Evolutionary conservation across 2,113 vertebrate species (phyloP), one percentile per base, ranked within the genome.

Genomic region (Epinephelus lanceolatus): DNA sequence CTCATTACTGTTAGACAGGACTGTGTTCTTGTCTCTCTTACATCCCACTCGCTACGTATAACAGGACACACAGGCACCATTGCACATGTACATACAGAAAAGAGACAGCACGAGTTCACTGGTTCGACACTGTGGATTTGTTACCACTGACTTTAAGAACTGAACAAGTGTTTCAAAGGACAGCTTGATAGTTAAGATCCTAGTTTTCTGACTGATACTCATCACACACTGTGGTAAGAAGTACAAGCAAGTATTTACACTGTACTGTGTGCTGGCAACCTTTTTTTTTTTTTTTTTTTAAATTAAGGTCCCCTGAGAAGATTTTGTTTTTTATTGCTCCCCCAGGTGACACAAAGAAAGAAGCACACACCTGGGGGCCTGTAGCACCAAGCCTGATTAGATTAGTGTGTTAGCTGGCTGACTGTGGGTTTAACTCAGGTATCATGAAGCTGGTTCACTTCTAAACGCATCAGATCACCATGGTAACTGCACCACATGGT

Each of bases 291-390:
- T 47, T 13, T 13, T 49, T n/a, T 33, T 37, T 6, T 9, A 62
- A 25, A 6, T n/a, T 21, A 83, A 40, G 18, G 21, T 61, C 55
- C 69, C 76, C 83, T 79, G 83, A 79, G 76, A 30, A 53, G 52
- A 67, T 13, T 4, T 15, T 13, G 0, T 72, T 57, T 67, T 66
- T 52, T 71, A 30, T 60, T 72, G 81, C 68, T 72, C 21, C 75
- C 65, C 3, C 57, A 23, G 71, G 30, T n/a, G 56, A 65, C 23
- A n/a, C 9, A 37, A 23, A 47, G 10, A 1, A 21, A 27, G n/a
- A 37, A 17, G 25, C 40, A 27, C 18, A 61, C 8, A 37, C 13
- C 42, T 3, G 25, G 18, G 25, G 25, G 25, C n/a, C 52, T 67
- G 55, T 5, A 4, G 8, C 65, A 3, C 4, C 0, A 8, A 33